Evolutionary conservation across 2,113 vertebrate species (phyloP), one percentile per base, ranked within the genome.

Genomic region (Tragelaphus imberbis): DNA sequence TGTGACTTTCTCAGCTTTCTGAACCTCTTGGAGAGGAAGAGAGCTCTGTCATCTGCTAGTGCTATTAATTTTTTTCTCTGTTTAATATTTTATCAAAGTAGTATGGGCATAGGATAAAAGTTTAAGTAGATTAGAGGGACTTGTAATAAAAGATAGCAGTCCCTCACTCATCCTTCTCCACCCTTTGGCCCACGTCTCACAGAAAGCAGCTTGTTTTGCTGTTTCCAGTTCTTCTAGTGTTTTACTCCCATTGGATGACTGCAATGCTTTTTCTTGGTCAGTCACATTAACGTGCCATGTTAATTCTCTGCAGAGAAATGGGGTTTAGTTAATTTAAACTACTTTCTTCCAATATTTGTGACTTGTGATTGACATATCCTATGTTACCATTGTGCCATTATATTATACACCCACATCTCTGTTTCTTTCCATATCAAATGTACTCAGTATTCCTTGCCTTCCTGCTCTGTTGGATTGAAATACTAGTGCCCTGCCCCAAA

Each of bases 61-160:
- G 91, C 13, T 86, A n/a, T 90, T 94, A 65, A 71, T 88, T 44
- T 65, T 87, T 88, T 79, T 58, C 25, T 77, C 55, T 92, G 47
- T 75, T 93, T 81, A 94, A 59, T 88, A 82, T 81, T 97, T 98
- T 65, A 77, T 94, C 80, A 88, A 97, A 85, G 95, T 90, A 79
- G 58, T 25, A 84, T 9, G 49, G 25, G 28, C 61, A 53, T 7
- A 87, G 71, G 36, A 3, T 96, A 81, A 79, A 90, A 80, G 27
- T 53, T 49, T 27, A 68, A 93, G 33, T 58, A 19, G 25, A 95
- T 81, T 7, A 47, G 40, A 96, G 79, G 49, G 27, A 90, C 44
- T 90, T 63, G 12, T 68, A 90, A 97, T 75, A 40, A 93, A 86
- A 65, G 28, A 44, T 1, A 82, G 84, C 47, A 63, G 12, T 6